These are phyloP conservation scores for Drosophila robusta DNA, from an alignment of 2,888 invertebrate species.

Conservation along the genomic window DNA sequence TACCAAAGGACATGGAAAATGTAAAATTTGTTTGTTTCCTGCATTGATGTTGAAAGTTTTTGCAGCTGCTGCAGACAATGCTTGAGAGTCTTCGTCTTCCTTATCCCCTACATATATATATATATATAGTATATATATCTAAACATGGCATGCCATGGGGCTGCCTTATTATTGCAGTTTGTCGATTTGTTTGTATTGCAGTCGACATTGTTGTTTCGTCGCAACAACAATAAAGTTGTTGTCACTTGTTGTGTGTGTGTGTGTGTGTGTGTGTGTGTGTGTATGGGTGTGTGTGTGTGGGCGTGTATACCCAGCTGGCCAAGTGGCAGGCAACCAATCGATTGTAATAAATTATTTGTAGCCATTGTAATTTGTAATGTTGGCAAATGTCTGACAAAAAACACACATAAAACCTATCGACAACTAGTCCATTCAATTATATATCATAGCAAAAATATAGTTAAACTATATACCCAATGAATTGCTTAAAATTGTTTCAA, in stretches of 20 bases:
- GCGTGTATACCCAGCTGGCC: slow-evolving; percentile 28
- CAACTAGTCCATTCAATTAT: neutral
- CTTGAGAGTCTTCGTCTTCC: slow-evolving; percentile 11
- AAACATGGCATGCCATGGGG: slow-evolving; percentile 43
- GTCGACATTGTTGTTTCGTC: slow-evolving; percentile 61
- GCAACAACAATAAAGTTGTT: slow-evolving; percentile 38
- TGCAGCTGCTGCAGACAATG: slow-evolving; percentile 74
- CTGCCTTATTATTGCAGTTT: slow-evolving; percentile 70
- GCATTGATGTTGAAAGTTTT: slow-evolving; percentile 75
- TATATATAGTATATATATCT: slow-evolving; percentile 19
- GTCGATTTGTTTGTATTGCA: slow-evolving; percentile 71
- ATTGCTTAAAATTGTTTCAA: no score
- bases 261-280: slow-evolving; percentile 3
- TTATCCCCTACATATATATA: neutral
- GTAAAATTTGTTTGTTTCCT: slow-evolving; percentile 73
- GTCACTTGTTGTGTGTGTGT: slow-evolving; percentile 32
- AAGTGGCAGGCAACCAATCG: slow-evolving; percentile 41
- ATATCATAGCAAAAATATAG: neutral
- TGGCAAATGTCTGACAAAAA: slow-evolving; percentile 37
- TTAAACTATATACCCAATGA: no score
- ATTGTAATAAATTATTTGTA: slow-evolving; percentile 68
- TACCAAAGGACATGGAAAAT: slow-evolving; percentile 57
- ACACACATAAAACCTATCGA: neutral
- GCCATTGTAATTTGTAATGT: slow-evolving; percentile 66
- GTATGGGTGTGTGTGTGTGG: neutral